These are phyloP conservation scores for Onychomys arenicola DNA, from an alignment of 2,797 vertebrate genomes.

Conservation along the genomic window DNA sequence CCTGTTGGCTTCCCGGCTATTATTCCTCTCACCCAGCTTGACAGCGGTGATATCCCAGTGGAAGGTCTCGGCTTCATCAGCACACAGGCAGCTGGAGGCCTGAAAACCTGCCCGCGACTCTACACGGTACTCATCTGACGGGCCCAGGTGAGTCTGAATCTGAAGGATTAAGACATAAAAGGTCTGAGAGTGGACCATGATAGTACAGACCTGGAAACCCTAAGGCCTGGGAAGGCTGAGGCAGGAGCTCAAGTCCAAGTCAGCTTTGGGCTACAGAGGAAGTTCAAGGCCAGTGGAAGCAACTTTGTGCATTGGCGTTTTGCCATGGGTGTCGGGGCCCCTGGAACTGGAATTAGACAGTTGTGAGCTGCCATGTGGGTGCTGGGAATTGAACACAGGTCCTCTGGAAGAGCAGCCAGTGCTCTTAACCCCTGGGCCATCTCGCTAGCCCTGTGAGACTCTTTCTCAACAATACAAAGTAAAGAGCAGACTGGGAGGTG, in stretches of 20 bases:
- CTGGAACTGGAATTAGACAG: too few relatives aligned
- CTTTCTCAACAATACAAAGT: background rate
- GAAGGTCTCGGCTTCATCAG: constrained; percentile 89
- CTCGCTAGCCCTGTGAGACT: too few relatives aligned
- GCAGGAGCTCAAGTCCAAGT: background rate
- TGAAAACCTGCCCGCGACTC: background rate
- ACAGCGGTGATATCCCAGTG: constrained; percentile 87
- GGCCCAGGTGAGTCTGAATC: constrained; percentile 76
- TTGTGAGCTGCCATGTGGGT: too few relatives aligned
- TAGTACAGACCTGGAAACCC: background rate
- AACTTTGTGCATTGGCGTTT: too few relatives aligned
- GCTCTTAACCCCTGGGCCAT: too few relatives aligned
- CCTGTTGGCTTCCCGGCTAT: background rate
- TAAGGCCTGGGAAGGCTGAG: too few relatives aligned
- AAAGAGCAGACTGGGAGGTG: background rate
- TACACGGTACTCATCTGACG: constrained; percentile 84
- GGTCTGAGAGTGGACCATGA: background rate
- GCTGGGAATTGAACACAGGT: too few relatives aligned
- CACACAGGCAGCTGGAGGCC: constrained; percentile 90
- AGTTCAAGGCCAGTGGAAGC: background rate
- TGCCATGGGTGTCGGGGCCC: too few relatives aligned
- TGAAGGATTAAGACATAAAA: background rate
- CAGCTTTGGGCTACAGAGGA: background rate
- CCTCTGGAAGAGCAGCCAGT: too few relatives aligned
- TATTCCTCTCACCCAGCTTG: constrained; percentile 15